Evolutionary conservation across 2,888 invertebrate species (phyloP), one percentile per base, ranked within the genome.

Genomic region (Athalia cordata): DNA sequence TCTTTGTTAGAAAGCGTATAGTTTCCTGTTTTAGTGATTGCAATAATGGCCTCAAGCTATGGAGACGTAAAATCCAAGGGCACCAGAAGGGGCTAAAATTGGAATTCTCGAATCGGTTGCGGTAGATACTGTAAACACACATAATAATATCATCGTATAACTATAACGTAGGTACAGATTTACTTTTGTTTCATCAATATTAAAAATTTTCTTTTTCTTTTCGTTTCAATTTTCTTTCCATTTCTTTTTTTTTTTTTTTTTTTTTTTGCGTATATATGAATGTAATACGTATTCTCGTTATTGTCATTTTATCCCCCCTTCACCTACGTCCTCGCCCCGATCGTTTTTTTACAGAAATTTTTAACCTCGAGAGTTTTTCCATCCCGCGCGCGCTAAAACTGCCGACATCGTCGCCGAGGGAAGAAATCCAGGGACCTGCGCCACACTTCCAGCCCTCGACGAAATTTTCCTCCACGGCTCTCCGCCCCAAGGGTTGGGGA

Each of bases 1-100:
- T 55, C 57, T 49, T 70, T 55, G 67, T 50, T 50, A 49, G 50
- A 29, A n/a, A 52, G 8, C 55, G 68, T 55, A 52, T 68, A 45
- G 15, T 72, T 55, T 57, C 57, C 43, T 7, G 72, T 59, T 72
- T 57, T 72, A 72, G 52, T 45, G 72, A 72, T 72, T 59, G 72
- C 57, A 47, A 72, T 59, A 72, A 72, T 72, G 57, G 45, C 72
- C 59, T 9, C 8, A 47, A 59, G 72, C 72, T 57, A 59, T 13
- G 13, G 59, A 47, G 70, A 47, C n/a, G 59, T 4, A 29, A 43
- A 43, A 8, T 11, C 43, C 7, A 15, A 52, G 43, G 9, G 9
- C 13, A 57, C 29, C 29, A 29, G 2, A 13, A 45, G 43, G 0
- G 47, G 57, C 13, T 57, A 47, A 47, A 59, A 72, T 59, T 72